Evolutionary conservation across 2,113 vertebrate genomes (phyloP).

Genomic region (Lasiurus cinereus): DNA sequence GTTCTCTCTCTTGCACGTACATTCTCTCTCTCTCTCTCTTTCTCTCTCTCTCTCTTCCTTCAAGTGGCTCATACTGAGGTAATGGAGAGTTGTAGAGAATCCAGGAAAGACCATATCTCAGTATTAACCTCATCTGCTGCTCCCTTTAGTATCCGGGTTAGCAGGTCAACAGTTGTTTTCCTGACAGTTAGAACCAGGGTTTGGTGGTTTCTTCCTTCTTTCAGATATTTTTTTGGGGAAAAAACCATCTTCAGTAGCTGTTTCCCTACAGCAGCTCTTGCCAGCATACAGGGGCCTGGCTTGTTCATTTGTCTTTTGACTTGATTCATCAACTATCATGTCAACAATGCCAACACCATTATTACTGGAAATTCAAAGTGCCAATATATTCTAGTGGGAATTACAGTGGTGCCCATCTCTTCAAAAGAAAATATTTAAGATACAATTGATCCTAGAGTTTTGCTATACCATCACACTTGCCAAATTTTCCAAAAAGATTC

Average conservation of each 20-base stretch:
- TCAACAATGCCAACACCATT: neutral
- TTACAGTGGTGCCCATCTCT: neutral
- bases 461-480: neutral
- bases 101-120: neutral
- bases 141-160: neutral
- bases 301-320: neutral
- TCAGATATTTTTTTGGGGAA: neutral
- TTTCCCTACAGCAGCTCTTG: neutral
- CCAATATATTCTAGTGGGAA: neutral
- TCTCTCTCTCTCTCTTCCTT: neutral
- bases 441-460: neutral
- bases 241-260: neutral
- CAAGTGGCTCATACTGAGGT: neutral
- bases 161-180: neutral
- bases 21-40: too few relatives aligned
- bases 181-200: neutral
- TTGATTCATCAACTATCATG: neutral
- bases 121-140: neutral
- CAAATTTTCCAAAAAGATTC: slow-evolving; percentile 60
- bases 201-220: slow-evolving; percentile 29
- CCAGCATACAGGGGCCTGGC: neutral
- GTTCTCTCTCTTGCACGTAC: neutral
- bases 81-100: neutral
- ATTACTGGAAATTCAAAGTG: neutral
- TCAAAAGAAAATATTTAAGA: neutral